These are phyloP conservation scores for Rhamphomyia laevipes DNA, from an alignment of 2,888 invertebrate species.

Conservation along the genomic window DNA sequence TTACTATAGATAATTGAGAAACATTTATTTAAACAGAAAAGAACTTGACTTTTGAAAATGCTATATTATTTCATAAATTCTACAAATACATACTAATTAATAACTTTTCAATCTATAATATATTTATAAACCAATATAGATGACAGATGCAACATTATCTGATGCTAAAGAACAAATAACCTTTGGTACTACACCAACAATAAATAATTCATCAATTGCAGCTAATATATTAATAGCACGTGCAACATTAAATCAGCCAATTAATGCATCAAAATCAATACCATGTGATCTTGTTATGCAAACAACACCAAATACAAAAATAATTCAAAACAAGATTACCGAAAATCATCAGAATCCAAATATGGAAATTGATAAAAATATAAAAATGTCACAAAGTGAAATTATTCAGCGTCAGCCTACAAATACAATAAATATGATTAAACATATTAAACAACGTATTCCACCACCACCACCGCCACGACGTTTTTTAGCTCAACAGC, in stretches of 20 bases:
- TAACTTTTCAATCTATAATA: not conserved
- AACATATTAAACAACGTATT: not conserved
- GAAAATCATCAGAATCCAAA: not conserved
- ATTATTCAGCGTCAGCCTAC: not conserved
- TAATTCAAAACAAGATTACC: not conserved
- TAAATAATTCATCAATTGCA: not conserved
- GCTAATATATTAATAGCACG: not conserved
- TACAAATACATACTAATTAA: not conserved
- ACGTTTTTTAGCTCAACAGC: not conserved
- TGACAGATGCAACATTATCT: constrained; percentile 22
- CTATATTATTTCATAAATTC: too few species aligned
- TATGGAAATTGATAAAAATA: not conserved
- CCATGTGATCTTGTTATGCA: not conserved
- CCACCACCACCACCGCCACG: constrained; percentile 1
- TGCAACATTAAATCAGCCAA: not conserved
- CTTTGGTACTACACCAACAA: constrained; percentile 4
- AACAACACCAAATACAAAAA: not conserved
- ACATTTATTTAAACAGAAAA: too few species aligned
- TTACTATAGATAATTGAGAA: too few species aligned
- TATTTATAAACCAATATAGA: constrained; percentile 12
- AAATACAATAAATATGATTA: not conserved
- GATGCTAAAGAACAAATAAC: constrained; percentile 21
- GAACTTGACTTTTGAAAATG: too few species aligned
- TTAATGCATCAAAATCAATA: not conserved
- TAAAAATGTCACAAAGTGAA: not conserved